These are phyloP conservation scores for Choristoneura fumiferana DNA, from an alignment of 1,140 invertebrate species.

Conservation along the genomic window DNA sequence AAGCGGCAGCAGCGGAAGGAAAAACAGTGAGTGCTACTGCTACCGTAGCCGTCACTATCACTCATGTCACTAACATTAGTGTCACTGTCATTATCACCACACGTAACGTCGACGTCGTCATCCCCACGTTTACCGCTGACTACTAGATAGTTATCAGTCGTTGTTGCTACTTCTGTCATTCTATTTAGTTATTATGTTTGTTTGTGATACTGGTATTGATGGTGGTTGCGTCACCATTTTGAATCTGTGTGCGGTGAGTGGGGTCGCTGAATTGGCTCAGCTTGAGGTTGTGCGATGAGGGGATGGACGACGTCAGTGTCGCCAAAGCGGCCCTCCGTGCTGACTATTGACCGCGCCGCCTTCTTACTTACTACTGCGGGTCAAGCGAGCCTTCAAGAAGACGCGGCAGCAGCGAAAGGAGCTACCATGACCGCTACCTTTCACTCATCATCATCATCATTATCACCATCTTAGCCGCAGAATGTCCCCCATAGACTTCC, in stretches of 20 bases:
- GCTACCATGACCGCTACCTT: slow-evolving; percentile 82
- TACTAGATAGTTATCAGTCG: too few relatives aligned
- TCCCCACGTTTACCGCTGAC: too few relatives aligned
- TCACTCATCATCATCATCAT: too few relatives aligned
- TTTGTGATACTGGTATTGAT: too few relatives aligned
- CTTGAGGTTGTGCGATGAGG: slow-evolving; percentile 76
- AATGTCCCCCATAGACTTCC: too few relatives aligned
- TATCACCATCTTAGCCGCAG: too few relatives aligned
- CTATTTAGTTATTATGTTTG: too few relatives aligned
- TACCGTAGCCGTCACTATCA: too few relatives aligned
- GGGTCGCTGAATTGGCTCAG: slow-evolving; percentile 63
- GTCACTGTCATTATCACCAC: too few relatives aligned
- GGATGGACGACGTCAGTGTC: slow-evolving; percentile 65
- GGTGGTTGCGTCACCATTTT: background rate
- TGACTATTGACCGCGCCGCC: slow-evolving; percentile 91
- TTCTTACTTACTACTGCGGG: slow-evolving; percentile 91
- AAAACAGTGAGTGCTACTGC: slow-evolving; percentile 83
- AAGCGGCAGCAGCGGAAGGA: slow-evolving; percentile 92
- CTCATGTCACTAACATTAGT: too few relatives aligned
- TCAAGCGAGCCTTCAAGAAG: slow-evolving; percentile 94
- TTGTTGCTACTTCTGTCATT: too few relatives aligned
- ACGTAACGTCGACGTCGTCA: too few relatives aligned
- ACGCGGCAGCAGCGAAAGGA: slow-evolving; percentile 92
- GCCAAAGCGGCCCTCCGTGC: slow-evolving; percentile 76
- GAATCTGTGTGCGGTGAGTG: background rate